Conservation (phyloP, 2,888 invertebrate genomes). For the Zelleria hepariella region DNA sequence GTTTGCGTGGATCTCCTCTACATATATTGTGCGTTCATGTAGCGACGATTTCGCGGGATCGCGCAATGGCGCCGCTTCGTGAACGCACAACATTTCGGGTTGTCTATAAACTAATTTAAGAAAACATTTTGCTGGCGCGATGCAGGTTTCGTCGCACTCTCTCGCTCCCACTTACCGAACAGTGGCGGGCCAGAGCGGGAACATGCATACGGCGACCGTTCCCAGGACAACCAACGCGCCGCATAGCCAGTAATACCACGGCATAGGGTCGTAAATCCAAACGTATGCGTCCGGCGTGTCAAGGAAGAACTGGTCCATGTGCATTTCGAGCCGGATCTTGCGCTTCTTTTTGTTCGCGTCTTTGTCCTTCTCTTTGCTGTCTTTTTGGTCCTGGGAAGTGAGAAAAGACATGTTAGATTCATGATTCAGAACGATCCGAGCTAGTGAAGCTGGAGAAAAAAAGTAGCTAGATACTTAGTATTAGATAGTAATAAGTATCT, state of each 20-base stretch:
- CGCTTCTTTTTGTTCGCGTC: constrained; percentile 84
- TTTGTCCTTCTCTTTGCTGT: constrained; percentile 51
- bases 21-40: too few species aligned
- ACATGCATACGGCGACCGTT: constrained; percentile 95
- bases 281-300: constrained; percentile 97
- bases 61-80: too few species aligned
- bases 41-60: too few species aligned
- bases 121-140: too few species aligned
- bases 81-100: too few species aligned
- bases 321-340: constrained; percentile 97
- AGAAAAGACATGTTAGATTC: too few species aligned
- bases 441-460: too few species aligned
- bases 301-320: constrained; percentile 93
- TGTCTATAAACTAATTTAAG: too few species aligned
- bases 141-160: background rate
- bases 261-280: constrained; percentile 98
- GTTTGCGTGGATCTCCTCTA: too few species aligned
- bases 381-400: constrained; percentile 40
- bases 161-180: constrained; percentile 73
- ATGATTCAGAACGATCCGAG: too few species aligned
- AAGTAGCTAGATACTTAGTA: too few species aligned
- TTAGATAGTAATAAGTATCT: too few species aligned
- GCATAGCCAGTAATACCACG: constrained; percentile 93
- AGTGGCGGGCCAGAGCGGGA: constrained; percentile 98
- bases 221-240: constrained; percentile 92